Evolutionary conservation across 1,140 invertebrate genomes (phyloP), one percentile per base, ranked within the genome.

Genomic region (Dendroctonus ponderosae): DNA sequence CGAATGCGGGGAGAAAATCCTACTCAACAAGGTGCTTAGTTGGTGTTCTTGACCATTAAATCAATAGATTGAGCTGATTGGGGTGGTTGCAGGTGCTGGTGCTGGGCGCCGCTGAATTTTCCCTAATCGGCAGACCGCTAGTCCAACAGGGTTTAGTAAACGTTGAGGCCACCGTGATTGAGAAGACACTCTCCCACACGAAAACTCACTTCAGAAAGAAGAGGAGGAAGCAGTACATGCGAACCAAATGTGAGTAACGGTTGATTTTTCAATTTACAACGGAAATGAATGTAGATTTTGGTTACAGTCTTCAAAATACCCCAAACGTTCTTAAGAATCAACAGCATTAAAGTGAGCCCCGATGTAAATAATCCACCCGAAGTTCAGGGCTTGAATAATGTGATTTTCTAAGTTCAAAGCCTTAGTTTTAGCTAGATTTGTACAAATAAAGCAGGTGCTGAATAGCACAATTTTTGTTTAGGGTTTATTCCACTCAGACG

Each of bases 181-280:
- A 95, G 69, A 96, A 97, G 79, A 92, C 91, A 0, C 80, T 96
- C 1, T 92, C 91, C 0, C 87, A 93, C 71, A 92, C 89, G 0
- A 91, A 89, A 76, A 89, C 88, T 54, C 82, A 87, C 73, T 93
- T 93, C 75, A 84, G 83, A 15, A 88, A 90, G 76, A 89, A 83
- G 71, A 83, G 83, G 70, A 87, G 91, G 77, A 91, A 93, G 80
- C 89, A 92, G 68, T 91, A 83, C 73, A 86, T 84, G 76, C 84
- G 88, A 75, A 87, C 91, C 52, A 87, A 91, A 71, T 92, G 86
- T 88, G 82, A 83, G 82, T 74, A 9, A 11, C 69, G 43, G 7
- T 46, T 44, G 14, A 62, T 52, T 9, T 51, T 38, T 51, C 15
- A 41, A 7, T 43, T 7, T 7, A 53, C 8, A 41, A 41, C 42